A percentile compares a stretch with the other conserved stretches of the same genome.
Conservation (phyloP, 2,797 vertebrate species). For the Pachyuromys duprasi region DNA sequence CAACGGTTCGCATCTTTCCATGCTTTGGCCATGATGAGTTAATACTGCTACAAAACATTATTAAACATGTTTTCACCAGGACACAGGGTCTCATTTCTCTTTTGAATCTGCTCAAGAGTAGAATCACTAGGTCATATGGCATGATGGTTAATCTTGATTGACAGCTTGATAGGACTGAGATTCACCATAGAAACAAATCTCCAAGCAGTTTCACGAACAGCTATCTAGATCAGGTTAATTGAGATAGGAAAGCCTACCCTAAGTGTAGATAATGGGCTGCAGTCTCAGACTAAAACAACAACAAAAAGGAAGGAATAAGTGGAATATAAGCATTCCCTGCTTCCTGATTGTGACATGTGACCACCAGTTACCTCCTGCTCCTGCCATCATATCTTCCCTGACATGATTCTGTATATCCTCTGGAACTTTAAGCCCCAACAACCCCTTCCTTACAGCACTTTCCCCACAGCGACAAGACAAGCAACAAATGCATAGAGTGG, state of each 20-base stretch:
- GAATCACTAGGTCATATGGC: not conserved
- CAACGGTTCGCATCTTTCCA: not conserved
- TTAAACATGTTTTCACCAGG: not conserved
- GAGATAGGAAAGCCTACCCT: not conserved
- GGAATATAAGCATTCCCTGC: not conserved
- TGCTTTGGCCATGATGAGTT: not conserved
- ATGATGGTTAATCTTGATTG: not conserved
- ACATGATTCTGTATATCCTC: too few relatives aligned
- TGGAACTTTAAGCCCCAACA: not conserved
- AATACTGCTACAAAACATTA: slow-evolving; percentile 1
- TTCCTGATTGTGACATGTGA: not conserved
- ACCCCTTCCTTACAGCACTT: too few relatives aligned
- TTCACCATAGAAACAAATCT: not conserved
- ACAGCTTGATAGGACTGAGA: not conserved
- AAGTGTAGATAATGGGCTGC: not conserved
- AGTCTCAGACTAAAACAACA: not conserved
- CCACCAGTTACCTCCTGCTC: too few relatives aligned
- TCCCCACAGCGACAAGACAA: not conserved
- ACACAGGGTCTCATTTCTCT: not conserved
- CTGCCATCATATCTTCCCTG: not conserved
- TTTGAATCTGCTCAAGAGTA: not conserved
- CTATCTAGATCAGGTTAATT: not conserved
- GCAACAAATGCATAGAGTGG: not conserved
- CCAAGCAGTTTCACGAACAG: not conserved
- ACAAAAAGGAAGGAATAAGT: not conserved